A percentile compares a stretch with the other conserved stretches of the same genome.
These are phyloP conservation scores for Heliornis fulica DNA, from an alignment of 2,113 vertebrate genomes.

Conservation along the genomic window DNA sequence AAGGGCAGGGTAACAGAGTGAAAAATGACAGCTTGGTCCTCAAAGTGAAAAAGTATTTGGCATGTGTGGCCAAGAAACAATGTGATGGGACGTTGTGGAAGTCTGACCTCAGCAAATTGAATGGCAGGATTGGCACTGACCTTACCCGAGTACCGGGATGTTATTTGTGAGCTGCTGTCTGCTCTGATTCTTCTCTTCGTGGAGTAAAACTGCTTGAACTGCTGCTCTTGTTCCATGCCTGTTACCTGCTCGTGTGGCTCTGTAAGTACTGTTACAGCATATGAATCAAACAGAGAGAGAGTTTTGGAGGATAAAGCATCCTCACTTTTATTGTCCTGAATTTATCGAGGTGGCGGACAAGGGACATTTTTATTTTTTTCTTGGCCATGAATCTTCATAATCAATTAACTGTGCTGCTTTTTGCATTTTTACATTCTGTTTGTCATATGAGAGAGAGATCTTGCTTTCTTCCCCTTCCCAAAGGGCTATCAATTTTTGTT, in stretches of 20 bases:
- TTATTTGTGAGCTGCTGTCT: background rate
- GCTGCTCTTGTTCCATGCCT: background rate
- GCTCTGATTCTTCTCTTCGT: background rate
- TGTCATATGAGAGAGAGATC: rapidly evolving
- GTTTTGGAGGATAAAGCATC: background rate
- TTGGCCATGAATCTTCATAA: background rate
- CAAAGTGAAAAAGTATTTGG: slow-evolving; percentile 2
- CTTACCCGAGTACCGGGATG: background rate
- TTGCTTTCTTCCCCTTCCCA: background rate
- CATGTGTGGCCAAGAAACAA: background rate
- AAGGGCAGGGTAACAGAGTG: slow-evolving; percentile 40
- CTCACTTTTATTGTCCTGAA: background rate
- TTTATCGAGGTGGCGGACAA: background rate
- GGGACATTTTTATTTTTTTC: background rate
- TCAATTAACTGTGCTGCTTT: background rate
- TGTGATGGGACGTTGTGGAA: background rate
- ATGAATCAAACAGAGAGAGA: background rate
- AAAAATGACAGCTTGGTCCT: slow-evolving; percentile 21
- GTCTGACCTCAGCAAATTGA: background rate
- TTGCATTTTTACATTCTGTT: background rate
- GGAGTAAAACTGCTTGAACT: background rate
- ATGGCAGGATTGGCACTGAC: background rate
- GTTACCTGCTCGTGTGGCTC: background rate
- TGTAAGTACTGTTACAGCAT: background rate
- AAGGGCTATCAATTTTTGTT: background rate